Evolutionary conservation across 2,888 invertebrate genomes (phyloP), one percentile per base, ranked within the genome.

Genomic region (Cerastis rubricosa): DNA sequence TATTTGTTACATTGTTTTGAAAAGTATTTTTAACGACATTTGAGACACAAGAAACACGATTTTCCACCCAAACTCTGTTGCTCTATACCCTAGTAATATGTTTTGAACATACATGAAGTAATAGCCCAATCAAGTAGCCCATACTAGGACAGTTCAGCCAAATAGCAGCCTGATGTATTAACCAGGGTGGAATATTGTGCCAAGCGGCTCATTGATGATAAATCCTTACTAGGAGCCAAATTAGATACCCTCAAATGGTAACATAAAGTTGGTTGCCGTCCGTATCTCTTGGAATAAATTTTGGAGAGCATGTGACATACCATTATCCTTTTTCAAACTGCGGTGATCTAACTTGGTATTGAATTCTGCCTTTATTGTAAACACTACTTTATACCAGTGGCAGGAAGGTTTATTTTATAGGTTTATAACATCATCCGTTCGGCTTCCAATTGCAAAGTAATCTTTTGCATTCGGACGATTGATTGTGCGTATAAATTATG

Each of bases 181-280:
- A 74, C 43, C 47, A 66, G 61, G 29, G 1, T 61, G 35, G 74
- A 82, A 59, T 51, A 17, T 45, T 54, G 78, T 82, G 84, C 85
- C 84, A 84, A 85, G 82, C 74, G 68, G 85, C 51, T 71, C 82
- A 74, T 85, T 74, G 82, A 81, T 70, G 82, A 81, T 84, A 85
- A 81, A 84, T 85, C 73, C 71, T 51, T 63, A 61, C 43, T 81
- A 59, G 65, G 25, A 78, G 82, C 85, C 82, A 84, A 84, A 85
- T 84, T 81, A 85, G 85, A 82, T 84, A 81, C 47, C 74, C 69
- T 67, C 68, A 82, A 78, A 78, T 54, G 49, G 40, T 35, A 57
- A 63, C 64, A 71, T 85, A 81, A 81, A 76, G 51, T 66, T 59
- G 22, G n/a, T 67, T 25, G 47, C 61, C 51, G 2, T 17, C 17